A percentile compares a stretch with the other conserved stretches of the same genome.
Conservation (phyloP, 2,888 invertebrate species). For the Ornithoptera alexandrae region DNA sequence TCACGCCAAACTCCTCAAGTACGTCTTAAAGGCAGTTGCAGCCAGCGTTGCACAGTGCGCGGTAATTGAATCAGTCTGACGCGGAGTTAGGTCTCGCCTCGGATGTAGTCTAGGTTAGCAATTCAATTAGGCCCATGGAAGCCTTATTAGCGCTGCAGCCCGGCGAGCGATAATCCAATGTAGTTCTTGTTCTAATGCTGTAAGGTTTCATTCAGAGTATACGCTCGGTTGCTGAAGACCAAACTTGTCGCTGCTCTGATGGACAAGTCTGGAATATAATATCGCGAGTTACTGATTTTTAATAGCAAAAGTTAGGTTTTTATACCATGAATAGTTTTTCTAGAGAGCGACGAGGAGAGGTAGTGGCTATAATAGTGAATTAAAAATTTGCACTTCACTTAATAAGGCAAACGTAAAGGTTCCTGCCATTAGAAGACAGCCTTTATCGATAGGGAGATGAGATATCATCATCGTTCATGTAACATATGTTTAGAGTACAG, state of each 20-base stretch:
- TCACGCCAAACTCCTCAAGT: not conserved
- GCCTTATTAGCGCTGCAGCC: conserved; percentile 27
- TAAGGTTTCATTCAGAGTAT: not conserved
- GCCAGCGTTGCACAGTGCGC: conserved; percentile 15
- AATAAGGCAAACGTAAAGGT: no score
- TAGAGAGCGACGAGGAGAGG: no score
- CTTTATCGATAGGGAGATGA: no score
- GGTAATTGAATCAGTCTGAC: conserved; percentile 27
- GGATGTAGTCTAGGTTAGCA: conserved; percentile 26
- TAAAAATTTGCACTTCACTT: no score
- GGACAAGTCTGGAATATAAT: conserved; percentile 13
- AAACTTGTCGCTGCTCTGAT: conserved; percentile 7
- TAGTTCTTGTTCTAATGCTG: not conserved
- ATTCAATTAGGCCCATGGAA: conserved; percentile 31
- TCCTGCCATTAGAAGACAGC: no score
- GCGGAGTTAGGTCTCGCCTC: conserved; percentile 19
- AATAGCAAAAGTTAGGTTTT: conserved; percentile 18
- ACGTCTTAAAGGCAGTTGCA: conserved; percentile 3
- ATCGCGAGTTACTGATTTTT: conserved; percentile 5
- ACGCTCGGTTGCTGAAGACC: not conserved
- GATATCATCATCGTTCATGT: no score
- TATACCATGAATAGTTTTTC: not conserved
- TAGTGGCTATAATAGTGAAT: no score
- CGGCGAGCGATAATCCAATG: conserved; percentile 10
- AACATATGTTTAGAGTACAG: no score